phyloP scores from a whole-genome alignment of 2,113 vertebrate genomes.

The Jaculus jaculus region DNA sequence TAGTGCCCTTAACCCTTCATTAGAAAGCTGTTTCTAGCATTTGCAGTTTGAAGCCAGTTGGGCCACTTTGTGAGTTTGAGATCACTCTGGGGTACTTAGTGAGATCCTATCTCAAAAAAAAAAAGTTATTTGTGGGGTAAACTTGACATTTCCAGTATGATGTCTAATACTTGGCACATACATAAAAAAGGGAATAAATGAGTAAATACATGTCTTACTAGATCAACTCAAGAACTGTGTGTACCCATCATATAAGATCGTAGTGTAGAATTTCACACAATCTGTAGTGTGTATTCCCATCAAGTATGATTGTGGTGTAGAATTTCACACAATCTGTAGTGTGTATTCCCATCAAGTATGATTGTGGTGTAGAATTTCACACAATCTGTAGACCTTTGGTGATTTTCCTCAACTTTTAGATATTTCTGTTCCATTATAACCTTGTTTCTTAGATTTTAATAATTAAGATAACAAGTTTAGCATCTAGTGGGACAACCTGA shows the following conservation, averaged over 20 bases:
- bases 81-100: neutral
- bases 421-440: neutral
- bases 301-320: too few species aligned
- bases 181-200: neutral
- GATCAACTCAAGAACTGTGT: neutral
- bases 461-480: neutral
- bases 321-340: too few species aligned
- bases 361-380: neutral
- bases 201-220: neutral
- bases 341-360: too few species aligned
- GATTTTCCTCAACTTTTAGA: neutral
- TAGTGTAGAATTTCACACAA: too few species aligned
- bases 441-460: neutral
- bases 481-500: neutral
- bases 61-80: neutral
- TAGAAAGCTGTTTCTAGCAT: neutral
- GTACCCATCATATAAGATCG: neutral
- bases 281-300: too few species aligned
- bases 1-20: neutral
- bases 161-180: neutral
- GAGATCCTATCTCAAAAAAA: too few species aligned
- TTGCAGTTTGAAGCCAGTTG: neutral
- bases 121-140: neutral
- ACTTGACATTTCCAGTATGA: neutral
- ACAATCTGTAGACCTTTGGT: neutral